These are phyloP conservation scores for Calyptommatus sinebrachiatus DNA, from an alignment of 2,113 vertebrate species.

Conservation along the genomic window DNA sequence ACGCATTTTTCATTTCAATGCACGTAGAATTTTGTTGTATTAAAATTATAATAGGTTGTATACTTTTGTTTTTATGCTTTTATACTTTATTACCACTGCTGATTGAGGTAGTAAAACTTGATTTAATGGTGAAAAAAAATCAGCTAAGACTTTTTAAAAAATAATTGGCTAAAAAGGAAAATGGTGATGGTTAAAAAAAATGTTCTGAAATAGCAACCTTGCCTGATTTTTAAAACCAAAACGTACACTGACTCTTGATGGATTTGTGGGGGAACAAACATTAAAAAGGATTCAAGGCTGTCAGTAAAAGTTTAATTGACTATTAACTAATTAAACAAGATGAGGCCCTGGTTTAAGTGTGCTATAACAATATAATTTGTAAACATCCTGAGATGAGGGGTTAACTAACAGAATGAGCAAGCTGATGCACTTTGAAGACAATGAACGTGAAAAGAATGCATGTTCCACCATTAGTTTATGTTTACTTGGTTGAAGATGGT, in stretches of 20 bases:
- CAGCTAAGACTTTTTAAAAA: background rate
- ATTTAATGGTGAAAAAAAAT: background rate
- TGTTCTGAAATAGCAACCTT: background rate
- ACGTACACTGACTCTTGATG: background rate
- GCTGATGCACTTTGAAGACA: too few species aligned
- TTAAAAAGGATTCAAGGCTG: background rate
- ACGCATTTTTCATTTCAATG: background rate
- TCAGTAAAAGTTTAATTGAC: background rate
- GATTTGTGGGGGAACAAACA: background rate
- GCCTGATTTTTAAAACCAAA: background rate
- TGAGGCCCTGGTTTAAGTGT: background rate
- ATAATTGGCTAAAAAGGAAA: slow-evolving; percentile 39
- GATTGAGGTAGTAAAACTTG: slow-evolving; percentile 32
- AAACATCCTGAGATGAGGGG: background rate
- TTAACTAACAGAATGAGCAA: background rate
- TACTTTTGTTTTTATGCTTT: slow-evolving; percentile 24
- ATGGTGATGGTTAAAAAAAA: slow-evolving; percentile 5
- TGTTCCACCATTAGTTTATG: too few species aligned
- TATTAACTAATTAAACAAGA: background rate
- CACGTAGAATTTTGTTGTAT: background rate
- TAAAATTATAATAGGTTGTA: too few species aligned
- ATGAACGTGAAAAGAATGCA: too few species aligned
- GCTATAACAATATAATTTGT: background rate
- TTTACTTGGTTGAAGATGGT: too few species aligned
- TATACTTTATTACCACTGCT: background rate